Conservation (phyloP, 2,797 vertebrate species). For the Crypturellus tataupa region DNA sequence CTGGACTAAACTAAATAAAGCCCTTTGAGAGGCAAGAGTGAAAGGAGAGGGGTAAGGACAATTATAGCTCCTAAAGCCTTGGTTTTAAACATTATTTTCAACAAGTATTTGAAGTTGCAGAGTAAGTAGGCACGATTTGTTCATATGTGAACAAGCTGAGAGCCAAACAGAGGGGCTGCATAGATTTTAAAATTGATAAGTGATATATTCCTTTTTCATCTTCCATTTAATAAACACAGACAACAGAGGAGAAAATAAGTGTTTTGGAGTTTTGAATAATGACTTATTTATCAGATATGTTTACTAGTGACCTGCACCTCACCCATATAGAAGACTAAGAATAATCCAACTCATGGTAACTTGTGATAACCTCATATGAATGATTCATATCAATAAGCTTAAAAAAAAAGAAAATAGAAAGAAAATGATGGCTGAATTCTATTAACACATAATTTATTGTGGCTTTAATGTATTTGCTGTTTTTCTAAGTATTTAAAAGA, state of each 20-base stretch:
- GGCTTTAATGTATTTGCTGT: not conserved
- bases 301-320: not conserved
- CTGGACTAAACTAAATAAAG: fast-evolving
- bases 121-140: not conserved
- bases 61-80: not conserved
- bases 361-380: not conserved
- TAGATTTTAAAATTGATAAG: not conserved
- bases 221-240: not conserved
- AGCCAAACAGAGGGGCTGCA: not conserved
- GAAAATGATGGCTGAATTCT: not conserved
- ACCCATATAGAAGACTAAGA: not conserved
- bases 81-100: not conserved
- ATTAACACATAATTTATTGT: not conserved
- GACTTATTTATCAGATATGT: not conserved
- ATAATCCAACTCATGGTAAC: not conserved
- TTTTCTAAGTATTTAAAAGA: not conserved
- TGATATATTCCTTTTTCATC: not conserved
- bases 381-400: not conserved
- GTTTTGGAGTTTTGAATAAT: not conserved
- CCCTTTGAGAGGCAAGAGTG: not conserved
- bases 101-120: not conserved
- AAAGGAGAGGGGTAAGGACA: not conserved
- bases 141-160: fast-evolving
- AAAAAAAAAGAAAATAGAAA: fast-evolving
- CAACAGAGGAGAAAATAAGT: not conserved